A percentile compares a stretch with the other conserved stretches of the same genome.
Evolutionary conservation across 2,888 invertebrate genomes (phyloP).

Genomic region (Sipunculus nudus): DNA sequence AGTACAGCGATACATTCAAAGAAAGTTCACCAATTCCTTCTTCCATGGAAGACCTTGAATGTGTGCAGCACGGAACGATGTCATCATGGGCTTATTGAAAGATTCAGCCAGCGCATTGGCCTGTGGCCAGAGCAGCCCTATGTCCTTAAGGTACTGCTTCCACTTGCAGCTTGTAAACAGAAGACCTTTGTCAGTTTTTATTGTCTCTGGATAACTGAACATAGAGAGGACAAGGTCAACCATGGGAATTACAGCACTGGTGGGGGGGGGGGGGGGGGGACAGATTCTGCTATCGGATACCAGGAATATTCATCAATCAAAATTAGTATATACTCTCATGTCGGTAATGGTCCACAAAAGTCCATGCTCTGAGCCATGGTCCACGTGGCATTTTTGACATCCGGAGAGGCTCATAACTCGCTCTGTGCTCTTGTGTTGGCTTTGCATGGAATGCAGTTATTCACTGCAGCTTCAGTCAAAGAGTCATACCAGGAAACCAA

Average conservation of each 20-base stretch:
- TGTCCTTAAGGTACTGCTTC: slow-evolving; percentile 25
- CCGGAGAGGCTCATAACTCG: not conserved
- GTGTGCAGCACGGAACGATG: not conserved
- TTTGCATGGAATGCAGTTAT: slow-evolving; percentile 21
- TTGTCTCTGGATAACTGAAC: slow-evolving; percentile 30
- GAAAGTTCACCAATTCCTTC: slow-evolving; percentile 11
- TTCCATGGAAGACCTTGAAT: not conserved
- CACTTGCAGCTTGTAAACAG: slow-evolving; percentile 31
- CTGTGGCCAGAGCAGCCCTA: slow-evolving; percentile 38
- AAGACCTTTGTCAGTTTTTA: slow-evolving; percentile 37
- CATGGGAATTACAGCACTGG: slow-evolving; percentile 18
- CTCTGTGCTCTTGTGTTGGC: slow-evolving; percentile 4
- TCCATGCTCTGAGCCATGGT: slow-evolving; percentile 23
- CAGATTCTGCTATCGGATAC: too few relatives aligned
- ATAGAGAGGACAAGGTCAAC: slow-evolving; percentile 23
- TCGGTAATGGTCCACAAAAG: slow-evolving; percentile 13
- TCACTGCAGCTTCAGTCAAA: slow-evolving; percentile 16
- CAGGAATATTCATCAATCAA: slow-evolving; percentile 6
- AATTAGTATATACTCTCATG: slow-evolving; percentile 1
- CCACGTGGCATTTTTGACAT: not conserved
- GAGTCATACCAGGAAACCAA: slow-evolving; percentile 35
- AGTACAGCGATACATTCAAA: slow-evolving; percentile 11
- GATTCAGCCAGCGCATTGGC: slow-evolving; percentile 38
- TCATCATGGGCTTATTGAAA: slow-evolving; percentile 36
- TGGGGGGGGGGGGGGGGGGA: slow-evolving; percentile 15